phyloP scores from a whole-genome alignment of 2,888 invertebrate species.

The Clivina fossor region DNA sequence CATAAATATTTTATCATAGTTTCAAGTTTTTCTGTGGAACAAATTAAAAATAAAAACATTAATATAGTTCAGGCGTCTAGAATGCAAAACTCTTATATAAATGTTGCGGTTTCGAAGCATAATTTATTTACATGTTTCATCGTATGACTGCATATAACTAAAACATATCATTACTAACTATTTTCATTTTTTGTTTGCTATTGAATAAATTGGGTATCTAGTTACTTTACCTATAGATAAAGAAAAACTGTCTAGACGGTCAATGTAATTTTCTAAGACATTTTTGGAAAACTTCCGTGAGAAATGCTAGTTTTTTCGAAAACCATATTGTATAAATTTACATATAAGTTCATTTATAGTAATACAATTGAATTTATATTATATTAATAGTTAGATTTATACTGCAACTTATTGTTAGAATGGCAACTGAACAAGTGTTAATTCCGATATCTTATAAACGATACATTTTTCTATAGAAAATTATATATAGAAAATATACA shows the following conservation, averaged over 20 bases:
- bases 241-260: conserved; percentile 28
- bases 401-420: no score
- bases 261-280: conserved; percentile 28
- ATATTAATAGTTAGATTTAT: no score
- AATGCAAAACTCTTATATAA: no score
- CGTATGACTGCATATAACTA: conserved; percentile 15
- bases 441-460: no score
- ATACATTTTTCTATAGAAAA: no score
- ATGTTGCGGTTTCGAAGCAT: conserved; percentile 29
- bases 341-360: conserved; percentile 10
- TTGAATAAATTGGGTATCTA: conserved; percentile 28
- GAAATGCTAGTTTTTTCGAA: conserved; percentile 9
- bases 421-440: no score
- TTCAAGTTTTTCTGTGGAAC: conserved; percentile 18
- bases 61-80: conserved; percentile 24
- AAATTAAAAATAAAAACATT: conserved; percentile 28
- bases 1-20: conserved; percentile 26
- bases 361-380: no score
- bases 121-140: conserved; percentile 31
- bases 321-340: no score
- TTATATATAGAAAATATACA: no score
- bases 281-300: conserved; percentile 31
- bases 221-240: conserved; percentile 32
- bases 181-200: conserved; percentile 12
- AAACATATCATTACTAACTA: conserved; percentile 29